Base-by-base conservation (phyloP, 2,113 vertebrate genomes). In the Eurystomus gularis region DNA sequence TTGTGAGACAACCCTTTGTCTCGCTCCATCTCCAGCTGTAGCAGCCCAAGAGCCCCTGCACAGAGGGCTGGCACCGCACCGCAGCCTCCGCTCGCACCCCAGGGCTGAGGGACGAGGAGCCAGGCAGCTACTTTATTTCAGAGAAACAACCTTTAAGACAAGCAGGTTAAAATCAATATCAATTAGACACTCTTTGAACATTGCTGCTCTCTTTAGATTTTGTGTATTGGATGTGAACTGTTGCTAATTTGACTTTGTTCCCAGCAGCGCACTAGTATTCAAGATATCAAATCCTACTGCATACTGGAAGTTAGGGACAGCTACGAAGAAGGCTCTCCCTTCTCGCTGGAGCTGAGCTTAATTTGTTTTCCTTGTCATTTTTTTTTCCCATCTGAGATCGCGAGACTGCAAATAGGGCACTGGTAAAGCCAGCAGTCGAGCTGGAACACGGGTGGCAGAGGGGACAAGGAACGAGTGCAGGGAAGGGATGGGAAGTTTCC, bases 101-200 rank as follows among this genome's bases (percentile, higher is more conserved):
- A 39, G 72, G 8, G 2, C 42, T 3, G 9, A 61, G 64, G 55
- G 37, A 77, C 0, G 1, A 0, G 0, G 8, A 49, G 31, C 72
- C 75, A 26, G 58, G 69, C 72, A 39, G 76, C 70, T 15, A 60
- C 78, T 90, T 94, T 62, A 21, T 40, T 90, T 91, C 84, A 71
- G 40, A 87, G 51, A 77, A 83, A 48, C 55, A 72, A 90, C 12
- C 5, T 57, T 95, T 92, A 78, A 91, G 79, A 93, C 72, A 80
- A 88, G 93, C 78, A 91, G 83, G 79, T 85, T 94, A 69, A 95
- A 97, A 96, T 97, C 94, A 95, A 81, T 97, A 96, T 93, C 94
- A 97, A 91, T 97, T 97, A 97, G 91, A 86, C 82, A 86, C 75
- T 86, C 94, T 93, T 57, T 83, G 93, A 97, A 91, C 90, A 58